Base-by-base conservation (phyloP, 2,797 vertebrate genomes). In the Bucorvus abyssinicus region DNA sequence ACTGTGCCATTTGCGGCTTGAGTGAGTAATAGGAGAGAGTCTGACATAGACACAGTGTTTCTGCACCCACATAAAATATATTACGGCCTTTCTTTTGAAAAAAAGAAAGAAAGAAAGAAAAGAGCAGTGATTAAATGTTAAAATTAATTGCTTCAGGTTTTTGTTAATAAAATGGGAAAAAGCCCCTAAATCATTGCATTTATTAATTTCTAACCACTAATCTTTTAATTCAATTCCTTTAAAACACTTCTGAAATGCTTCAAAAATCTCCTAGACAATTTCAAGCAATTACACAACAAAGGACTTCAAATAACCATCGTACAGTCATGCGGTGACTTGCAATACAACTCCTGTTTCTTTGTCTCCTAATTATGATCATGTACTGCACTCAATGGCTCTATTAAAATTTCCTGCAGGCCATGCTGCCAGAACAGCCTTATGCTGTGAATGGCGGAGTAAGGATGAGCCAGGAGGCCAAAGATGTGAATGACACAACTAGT, bases 261-360 rank as follows among this genome's bases (percentile, higher is more conserved):
- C 47, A 71, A 55, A 83, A 90, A 74, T 56, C 64, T 92, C 56
- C 3, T 11, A n/a, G 44, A 68, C 19, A 70, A 6, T 92, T 89
- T 82, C 36, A 88, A 81, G 59, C 24, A 84, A 70, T 94, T 95
- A 38, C 34, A 71, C 15, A 68, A 90, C 56, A 79, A 94, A 73
- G 30, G 1, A 22, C 27, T 71, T 90, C 38, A 90, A 91, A 84
- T 79, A 91, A 68, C 36, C 6, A 32, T 59, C 57, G 67, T 55
- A 52, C 3, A 75, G 38, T 77, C 45, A 18, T 53, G 49, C 57
- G 64, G 30, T 87, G 49, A 85, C 61, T 90, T 69, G 76, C 69
- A 87, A 44, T 44, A 23, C 36, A 87, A 21, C 44, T 69, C 38
- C 22, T 87, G 15, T 27, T 84, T 84, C 59, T 94, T 87, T 93